These are phyloP conservation scores for Ectobius pallidus DNA, from an alignment of 2,888 invertebrate genomes.

Conservation along the genomic window DNA sequence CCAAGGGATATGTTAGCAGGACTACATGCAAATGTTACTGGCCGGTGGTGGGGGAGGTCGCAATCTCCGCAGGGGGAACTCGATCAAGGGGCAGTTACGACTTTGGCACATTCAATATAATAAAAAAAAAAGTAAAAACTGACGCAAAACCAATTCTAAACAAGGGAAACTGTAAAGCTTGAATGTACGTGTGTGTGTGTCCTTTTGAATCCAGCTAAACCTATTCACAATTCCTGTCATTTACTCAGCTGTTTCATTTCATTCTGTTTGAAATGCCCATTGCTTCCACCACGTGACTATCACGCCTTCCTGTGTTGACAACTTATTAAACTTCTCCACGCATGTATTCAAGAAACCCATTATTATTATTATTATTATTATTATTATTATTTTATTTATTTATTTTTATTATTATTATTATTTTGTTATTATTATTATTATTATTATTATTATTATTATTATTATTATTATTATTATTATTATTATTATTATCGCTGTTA, in stretches of 20 bases:
- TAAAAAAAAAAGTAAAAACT: conserved; percentile 36
- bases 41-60: neutral
- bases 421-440: too few species aligned
- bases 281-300: neutral
- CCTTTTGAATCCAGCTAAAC: neutral
- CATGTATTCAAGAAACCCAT: too few species aligned
- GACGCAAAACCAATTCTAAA: conserved; percentile 36
- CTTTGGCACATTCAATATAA: conserved; percentile 36
- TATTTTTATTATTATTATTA: too few species aligned
- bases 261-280: neutral
- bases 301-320: neutral
- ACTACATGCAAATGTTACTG: conserved; percentile 38
- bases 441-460: neutral
- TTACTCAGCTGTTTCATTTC: conserved; percentile 22
- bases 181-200: neutral
- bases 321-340: too few species aligned
- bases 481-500: too few species aligned
- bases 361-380: too few species aligned
- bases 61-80: conserved; percentile 6
- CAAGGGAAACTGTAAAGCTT: conserved; percentile 9
- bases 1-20: neutral
- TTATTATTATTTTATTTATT: too few species aligned
- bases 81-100: conserved; percentile 32
- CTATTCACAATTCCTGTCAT: neutral
- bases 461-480: neutral